Evolutionary conservation across 2,888 invertebrate genomes (phyloP).

Genomic region (Camptogramma bilineatum): DNA sequence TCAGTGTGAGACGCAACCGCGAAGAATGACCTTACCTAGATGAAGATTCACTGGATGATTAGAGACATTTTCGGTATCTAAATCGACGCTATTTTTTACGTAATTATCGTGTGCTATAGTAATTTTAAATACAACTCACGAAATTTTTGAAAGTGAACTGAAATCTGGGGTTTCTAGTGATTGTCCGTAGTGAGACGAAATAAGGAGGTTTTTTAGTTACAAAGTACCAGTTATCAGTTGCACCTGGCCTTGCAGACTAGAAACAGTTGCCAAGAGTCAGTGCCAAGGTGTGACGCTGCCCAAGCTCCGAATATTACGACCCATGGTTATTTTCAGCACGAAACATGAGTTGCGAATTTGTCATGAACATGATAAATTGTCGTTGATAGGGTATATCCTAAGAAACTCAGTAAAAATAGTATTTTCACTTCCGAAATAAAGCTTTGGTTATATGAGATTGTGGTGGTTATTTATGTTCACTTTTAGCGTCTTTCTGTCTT

Average conservation of each 20-base stretch:
- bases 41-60: too few species aligned
- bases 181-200: neutral
- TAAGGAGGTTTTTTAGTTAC: conserved; percentile 1
- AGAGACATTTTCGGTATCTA: too few species aligned
- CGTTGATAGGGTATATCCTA: neutral
- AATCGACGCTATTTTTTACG: too few species aligned
- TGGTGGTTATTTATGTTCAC: too few species aligned
- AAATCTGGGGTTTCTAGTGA: too few species aligned
- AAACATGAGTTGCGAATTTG: conserved; percentile 44
- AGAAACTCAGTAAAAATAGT: neutral
- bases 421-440: neutral
- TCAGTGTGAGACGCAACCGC: too few species aligned
- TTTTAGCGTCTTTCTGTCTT: too few species aligned
- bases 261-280: conserved; percentile 60
- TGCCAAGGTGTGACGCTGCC: conserved; percentile 65
- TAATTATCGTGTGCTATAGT: too few species aligned
- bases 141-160: too few species aligned
- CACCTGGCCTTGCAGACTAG: conserved; percentile 52
- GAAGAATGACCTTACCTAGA: too few species aligned
- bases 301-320: conserved; percentile 49
- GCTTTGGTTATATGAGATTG: neutral
- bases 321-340: conserved; percentile 51
- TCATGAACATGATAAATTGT: conserved; percentile 41
- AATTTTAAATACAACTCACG: too few species aligned
- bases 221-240: conserved; percentile 30